Conservation (phyloP, 2,113 vertebrate species). For the Muntiacus muntjak region DNA sequence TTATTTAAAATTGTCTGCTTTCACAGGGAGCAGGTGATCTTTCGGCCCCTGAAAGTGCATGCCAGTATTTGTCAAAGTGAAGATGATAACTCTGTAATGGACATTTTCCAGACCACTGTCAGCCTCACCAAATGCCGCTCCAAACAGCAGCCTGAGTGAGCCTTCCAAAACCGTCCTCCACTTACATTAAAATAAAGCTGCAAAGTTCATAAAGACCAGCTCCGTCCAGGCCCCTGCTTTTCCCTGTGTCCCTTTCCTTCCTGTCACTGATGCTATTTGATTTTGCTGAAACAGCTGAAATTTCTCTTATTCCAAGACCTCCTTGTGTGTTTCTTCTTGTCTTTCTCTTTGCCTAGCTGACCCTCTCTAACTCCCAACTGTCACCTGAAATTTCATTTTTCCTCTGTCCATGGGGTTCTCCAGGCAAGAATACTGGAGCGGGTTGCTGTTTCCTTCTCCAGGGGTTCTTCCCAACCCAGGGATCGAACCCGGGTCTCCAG, state of each 20-base stretch:
- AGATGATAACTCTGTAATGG: not conserved
- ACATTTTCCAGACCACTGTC: not conserved
- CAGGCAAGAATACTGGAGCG: not conserved
- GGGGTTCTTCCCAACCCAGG: not conserved
- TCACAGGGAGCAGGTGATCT: not conserved
- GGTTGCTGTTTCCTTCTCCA: not conserved
- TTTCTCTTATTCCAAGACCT: not conserved
- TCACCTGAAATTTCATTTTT: not conserved
- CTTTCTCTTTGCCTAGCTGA: not conserved
- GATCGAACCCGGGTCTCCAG: not conserved
- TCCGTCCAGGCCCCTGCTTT: not conserved
- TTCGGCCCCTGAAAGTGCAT: not conserved
- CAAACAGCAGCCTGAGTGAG: not conserved
- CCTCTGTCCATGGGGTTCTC: not conserved
- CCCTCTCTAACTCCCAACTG: too few relatives aligned
- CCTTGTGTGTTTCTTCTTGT: too few relatives aligned
- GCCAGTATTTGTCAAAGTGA: not conserved
- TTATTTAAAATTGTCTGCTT: not conserved
- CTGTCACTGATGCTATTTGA: not conserved
- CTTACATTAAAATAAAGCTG: not conserved
- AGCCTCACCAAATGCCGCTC: accelerated
- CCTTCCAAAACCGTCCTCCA: not conserved
- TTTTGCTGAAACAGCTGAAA: not conserved
- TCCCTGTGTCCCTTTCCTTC: too few relatives aligned
- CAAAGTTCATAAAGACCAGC: not conserved